A percentile compares a stretch with the other conserved stretches of the same genome.
Conservation (phyloP, 2,888 invertebrate genomes). For the Melinaea marsaeus region DNA sequence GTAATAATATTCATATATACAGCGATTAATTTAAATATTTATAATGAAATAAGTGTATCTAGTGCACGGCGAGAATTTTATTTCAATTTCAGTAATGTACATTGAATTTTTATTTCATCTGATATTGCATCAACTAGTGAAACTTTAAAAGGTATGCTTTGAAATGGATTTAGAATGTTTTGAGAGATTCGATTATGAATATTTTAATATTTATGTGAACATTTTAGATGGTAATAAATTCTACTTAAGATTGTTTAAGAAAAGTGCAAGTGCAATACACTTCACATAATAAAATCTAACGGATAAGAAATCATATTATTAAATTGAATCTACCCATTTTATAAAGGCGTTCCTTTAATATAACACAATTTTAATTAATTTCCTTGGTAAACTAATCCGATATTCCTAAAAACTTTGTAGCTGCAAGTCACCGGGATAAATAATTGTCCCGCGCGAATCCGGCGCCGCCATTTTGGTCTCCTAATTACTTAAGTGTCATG, state of each 20-base stretch:
- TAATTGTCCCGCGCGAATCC: constrained; percentile 30
- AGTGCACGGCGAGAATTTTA: constrained; percentile 19
- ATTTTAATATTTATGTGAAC: no score
- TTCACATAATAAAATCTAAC: no score
- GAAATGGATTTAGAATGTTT: not conserved
- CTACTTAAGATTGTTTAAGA: no score
- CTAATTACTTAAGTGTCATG: constrained; percentile 40
- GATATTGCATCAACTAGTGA: constrained; percentile 17
- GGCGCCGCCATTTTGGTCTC: constrained; percentile 33
- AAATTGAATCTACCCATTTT: no score
- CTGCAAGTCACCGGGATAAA: constrained; percentile 28
- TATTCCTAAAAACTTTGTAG: constrained; percentile 24
- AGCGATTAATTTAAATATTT: no score
- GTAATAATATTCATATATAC: no score
- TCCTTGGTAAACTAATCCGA: constrained; percentile 21
- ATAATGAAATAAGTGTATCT: no score
- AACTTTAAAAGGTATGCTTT: constrained; percentile 17
- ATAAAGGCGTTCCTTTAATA: not conserved
- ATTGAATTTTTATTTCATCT: constrained; percentile 25
- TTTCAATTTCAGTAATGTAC: constrained; percentile 30
- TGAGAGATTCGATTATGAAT: no score
- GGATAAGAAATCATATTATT: no score
- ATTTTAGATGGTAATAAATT: no score
- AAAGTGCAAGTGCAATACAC: no score
- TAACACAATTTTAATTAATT: constrained; percentile 15